phyloP scores from a whole-genome alignment of 2,113 vertebrate genomes.

The Platysteira castanea region DNA sequence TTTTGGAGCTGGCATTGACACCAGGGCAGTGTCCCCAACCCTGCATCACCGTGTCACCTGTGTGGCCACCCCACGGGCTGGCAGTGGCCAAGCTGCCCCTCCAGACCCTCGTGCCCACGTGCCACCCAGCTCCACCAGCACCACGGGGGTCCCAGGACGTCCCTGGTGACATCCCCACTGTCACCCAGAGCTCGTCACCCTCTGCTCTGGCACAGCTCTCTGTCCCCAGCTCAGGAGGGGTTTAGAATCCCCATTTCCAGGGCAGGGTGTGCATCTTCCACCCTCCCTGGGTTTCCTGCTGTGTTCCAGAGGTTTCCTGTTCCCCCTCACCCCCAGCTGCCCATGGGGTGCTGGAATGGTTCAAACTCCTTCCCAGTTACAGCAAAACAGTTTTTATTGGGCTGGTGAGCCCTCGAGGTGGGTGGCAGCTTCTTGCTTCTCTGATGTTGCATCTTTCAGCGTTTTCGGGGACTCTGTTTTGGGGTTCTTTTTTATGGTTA shows the following conservation, averaged over 20 bases:
- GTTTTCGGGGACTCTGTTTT: background rate
- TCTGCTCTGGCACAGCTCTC: background rate
- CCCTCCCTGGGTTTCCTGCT: background rate
- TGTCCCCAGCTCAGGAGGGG: background rate
- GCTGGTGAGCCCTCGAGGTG: background rate
- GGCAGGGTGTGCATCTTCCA: background rate
- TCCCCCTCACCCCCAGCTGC: accelerated
- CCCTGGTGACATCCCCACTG: accelerated
- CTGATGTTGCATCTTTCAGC: background rate
- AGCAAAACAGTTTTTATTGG: background rate
- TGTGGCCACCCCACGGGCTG: accelerated
- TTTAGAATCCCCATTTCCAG: background rate
- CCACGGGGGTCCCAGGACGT: accelerated
- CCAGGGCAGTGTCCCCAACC: background rate
- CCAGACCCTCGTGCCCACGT: accelerated
- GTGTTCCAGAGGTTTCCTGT: accelerated
- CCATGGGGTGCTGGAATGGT: accelerated
- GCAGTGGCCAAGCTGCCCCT: background rate
- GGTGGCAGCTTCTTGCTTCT: background rate
- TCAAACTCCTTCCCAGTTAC: background rate
- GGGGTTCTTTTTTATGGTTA: accelerated
- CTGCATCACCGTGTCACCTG: background rate
- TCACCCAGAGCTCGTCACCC: accelerated
- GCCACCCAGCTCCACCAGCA: background rate
- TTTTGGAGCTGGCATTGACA: background rate